Percentiles rank a stretch among this genome's conserved stretches.
These are phyloP conservation scores for Teleiodes luculella DNA, from an alignment of 2,888 invertebrate genomes.

Conservation along the genomic window DNA sequence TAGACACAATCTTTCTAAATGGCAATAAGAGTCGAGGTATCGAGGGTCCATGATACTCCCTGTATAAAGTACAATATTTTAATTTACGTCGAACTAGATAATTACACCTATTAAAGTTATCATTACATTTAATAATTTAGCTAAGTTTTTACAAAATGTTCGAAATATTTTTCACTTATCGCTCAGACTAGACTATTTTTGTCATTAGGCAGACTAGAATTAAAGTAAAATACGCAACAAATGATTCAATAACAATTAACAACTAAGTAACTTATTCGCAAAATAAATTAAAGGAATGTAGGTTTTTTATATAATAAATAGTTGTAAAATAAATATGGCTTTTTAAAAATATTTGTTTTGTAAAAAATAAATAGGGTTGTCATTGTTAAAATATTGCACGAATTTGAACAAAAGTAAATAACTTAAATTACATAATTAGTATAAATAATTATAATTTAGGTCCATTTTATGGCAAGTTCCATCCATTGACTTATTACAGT, in stretches of 20 bases:
- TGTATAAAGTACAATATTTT: not conserved
- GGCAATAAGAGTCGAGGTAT: not conserved
- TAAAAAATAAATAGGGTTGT: conserved; percentile 36
- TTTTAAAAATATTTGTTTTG: not conserved
- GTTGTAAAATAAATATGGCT: not conserved
- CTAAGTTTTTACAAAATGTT: conserved; percentile 10
- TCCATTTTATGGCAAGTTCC: conserved; percentile 40
- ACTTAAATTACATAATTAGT: conserved; percentile 24
- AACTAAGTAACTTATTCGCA: conserved; percentile 10
- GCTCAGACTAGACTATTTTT: conserved; percentile 3
- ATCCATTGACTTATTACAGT: conserved; percentile 28
- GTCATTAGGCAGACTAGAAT: conserved; percentile 11
- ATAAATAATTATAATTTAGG: not conserved
- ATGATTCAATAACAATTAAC: conserved; percentile 13
- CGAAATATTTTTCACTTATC: conserved; percentile 2
- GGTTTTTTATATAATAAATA: not conserved
- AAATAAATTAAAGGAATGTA: conserved; percentile 12
- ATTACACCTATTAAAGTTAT: not conserved
- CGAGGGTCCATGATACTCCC: conserved; percentile 1
- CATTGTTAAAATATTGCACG: conserved; percentile 24
- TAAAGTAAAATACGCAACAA: conserved; percentile 8
- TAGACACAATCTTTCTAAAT: not conserved
- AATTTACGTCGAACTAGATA: not conserved
- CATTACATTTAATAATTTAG: conserved; percentile 3
- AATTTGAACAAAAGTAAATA: conserved; percentile 21